Evolutionary conservation across 2,888 invertebrate genomes (phyloP).

Genomic region (Schizaphis graminum): DNA sequence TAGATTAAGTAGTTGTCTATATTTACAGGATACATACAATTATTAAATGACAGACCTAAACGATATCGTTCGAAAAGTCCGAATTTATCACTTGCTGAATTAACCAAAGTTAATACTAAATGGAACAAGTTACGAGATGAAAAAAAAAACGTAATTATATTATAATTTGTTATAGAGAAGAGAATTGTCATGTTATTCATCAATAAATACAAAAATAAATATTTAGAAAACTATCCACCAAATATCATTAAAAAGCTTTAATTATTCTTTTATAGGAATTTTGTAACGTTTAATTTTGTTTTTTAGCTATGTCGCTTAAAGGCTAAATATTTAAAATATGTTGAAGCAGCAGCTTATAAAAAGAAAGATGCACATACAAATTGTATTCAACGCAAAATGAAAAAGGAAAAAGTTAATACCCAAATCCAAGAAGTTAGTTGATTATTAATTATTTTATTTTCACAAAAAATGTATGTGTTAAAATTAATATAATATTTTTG

Average conservation of each 20-base stretch:
- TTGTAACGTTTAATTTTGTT: constrained; percentile 25
- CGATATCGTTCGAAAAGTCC: constrained; percentile 86
- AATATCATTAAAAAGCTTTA: background rate
- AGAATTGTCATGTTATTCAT: background rate
- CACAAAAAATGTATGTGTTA: background rate
- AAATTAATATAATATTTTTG: background rate
- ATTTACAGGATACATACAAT: constrained; percentile 81
- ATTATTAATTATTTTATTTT: background rate
- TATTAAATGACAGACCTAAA: constrained; percentile 89
- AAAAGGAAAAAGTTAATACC: constrained; percentile 69
- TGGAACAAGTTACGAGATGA: background rate
- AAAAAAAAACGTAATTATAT: background rate
- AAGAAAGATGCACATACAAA: constrained; percentile 88
- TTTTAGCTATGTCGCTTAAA: constrained; percentile 86
- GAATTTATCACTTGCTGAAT: constrained; percentile 86
- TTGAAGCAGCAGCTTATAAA: constrained; percentile 86
- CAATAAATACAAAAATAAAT: background rate
- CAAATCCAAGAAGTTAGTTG: constrained; percentile 25
- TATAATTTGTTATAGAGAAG: background rate
- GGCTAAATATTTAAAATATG: constrained; percentile 88
- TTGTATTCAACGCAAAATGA: constrained; percentile 73
- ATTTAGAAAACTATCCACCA: background rate
- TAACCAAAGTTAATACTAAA: constrained; percentile 70
- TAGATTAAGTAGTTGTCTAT: background rate
- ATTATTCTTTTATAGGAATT: background rate